These are phyloP conservation scores for Harmothoe impar DNA, from an alignment of 2,888 invertebrate genomes.

Conservation along the genomic window DNA sequence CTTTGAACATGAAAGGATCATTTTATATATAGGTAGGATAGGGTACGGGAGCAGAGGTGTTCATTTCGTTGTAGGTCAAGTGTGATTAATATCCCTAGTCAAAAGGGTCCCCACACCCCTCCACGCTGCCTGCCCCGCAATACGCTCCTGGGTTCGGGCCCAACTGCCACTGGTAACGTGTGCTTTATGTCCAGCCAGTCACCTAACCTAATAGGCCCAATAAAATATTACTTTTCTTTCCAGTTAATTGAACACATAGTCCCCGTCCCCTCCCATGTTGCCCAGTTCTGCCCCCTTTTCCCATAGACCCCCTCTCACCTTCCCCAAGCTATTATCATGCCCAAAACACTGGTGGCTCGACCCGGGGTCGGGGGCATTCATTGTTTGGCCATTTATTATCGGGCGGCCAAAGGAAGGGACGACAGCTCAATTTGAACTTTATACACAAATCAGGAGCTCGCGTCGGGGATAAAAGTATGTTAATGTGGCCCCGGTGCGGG, in stretches of 20 bases:
- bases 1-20: no score
- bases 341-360: neutral
- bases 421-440: conserved; percentile 53
- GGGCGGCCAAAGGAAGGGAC: neutral
- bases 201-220: conserved; percentile 40
- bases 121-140: neutral
- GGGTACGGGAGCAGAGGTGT: neutral
- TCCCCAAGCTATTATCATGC: neutral
- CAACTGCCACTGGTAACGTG: conserved; percentile 42
- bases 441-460: conserved; percentile 53
- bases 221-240: conserved; percentile 58
- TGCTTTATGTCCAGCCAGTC: conserved; percentile 5
- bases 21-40: no score
- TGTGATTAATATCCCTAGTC: conserved; percentile 3
- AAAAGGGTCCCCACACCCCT: neutral
- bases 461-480: conserved; percentile 45
- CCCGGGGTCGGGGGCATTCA: conserved; percentile 10
- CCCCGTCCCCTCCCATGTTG: neutral
- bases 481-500: neutral
- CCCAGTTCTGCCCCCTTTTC: neutral
- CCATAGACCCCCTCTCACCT: neutral
- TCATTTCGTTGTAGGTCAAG: neutral
- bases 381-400: conserved; percentile 45
- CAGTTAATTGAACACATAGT: conserved; percentile 49
- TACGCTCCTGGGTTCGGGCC: neutral